Evolutionary conservation across 2,888 invertebrate genomes (phyloP).

Genomic region (Gortyna flavago): DNA sequence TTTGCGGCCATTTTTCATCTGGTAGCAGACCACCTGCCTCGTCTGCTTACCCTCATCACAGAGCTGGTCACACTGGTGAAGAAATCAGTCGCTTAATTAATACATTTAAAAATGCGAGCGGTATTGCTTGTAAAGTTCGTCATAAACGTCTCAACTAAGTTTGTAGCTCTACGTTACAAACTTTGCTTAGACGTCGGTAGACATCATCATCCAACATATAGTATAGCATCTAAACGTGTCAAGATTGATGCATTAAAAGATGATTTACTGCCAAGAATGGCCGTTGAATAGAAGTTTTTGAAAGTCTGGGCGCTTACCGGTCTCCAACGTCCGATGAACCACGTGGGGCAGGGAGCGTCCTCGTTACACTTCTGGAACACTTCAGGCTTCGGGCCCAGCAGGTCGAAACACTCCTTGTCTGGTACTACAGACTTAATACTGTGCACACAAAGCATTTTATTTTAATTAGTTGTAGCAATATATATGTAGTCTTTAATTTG

Average conservation of each 20-base stretch:
- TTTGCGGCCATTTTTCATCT: constrained; percentile 91
- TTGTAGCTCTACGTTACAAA: background rate
- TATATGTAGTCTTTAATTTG: background rate
- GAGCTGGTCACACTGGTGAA: constrained; percentile 94
- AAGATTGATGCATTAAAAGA: background rate
- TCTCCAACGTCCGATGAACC: constrained; percentile 97
- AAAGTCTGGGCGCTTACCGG: constrained; percentile 91
- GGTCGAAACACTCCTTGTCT: constrained; percentile 93
- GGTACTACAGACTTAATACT: constrained; percentile 92
- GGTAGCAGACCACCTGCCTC: constrained; percentile 95
- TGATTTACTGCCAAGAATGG: background rate
- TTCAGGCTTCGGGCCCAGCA: constrained; percentile 92
- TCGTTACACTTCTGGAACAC: constrained; percentile 93
- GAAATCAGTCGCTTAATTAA: background rate
- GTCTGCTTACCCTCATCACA: constrained; percentile 97
- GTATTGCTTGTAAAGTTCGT: background rate
- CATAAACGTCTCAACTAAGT: background rate
- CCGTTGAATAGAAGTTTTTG: background rate
- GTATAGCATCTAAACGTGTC: background rate
- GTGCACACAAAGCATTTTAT: constrained; percentile 23
- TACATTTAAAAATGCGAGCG: background rate
- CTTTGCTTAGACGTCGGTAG: background rate
- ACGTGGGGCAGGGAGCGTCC: constrained; percentile 94
- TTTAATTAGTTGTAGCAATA: no score
- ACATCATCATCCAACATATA: background rate